A percentile compares a stretch with the other conserved stretches of the same genome.
These are phyloP conservation scores for Enteromius afrohamiltoni DNA, from an alignment of 2,797 vertebrate genomes.

Conservation along the genomic window DNA sequence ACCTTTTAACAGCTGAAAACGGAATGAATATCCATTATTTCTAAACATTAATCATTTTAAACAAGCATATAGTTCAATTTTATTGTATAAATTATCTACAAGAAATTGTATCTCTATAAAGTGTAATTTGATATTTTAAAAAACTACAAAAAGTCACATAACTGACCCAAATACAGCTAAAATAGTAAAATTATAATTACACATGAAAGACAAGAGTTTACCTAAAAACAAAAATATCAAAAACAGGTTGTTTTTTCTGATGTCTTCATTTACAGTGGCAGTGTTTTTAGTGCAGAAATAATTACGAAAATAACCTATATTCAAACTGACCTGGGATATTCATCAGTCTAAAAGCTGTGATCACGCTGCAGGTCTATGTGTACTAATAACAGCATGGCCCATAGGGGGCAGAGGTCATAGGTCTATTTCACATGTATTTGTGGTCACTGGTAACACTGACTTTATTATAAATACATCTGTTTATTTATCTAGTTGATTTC, in stretches of 20 bases:
- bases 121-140: neutral
- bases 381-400: neutral
- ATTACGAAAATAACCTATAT: neutral
- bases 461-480: neutral
- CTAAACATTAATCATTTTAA: neutral
- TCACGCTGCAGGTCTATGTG: neutral
- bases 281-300: neutral
- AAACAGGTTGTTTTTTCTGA: neutral
- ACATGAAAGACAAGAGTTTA: neutral
- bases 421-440: neutral
- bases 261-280: neutral
- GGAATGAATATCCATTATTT: neutral
- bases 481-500: neutral
- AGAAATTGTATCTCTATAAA: neutral
- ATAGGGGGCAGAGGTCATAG: neutral
- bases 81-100: neutral
- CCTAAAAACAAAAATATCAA: neutral
- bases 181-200: neutral
- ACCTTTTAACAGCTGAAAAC: neutral
- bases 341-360: neutral
- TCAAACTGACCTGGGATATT: neutral
- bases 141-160: neutral
- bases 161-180: neutral
- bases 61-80: neutral
- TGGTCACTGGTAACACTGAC: neutral